Evolutionary conservation across 2,888 invertebrate genomes (phyloP), one percentile per base, ranked within the genome.

Genomic region (Lasioglossum marginatum): DNA sequence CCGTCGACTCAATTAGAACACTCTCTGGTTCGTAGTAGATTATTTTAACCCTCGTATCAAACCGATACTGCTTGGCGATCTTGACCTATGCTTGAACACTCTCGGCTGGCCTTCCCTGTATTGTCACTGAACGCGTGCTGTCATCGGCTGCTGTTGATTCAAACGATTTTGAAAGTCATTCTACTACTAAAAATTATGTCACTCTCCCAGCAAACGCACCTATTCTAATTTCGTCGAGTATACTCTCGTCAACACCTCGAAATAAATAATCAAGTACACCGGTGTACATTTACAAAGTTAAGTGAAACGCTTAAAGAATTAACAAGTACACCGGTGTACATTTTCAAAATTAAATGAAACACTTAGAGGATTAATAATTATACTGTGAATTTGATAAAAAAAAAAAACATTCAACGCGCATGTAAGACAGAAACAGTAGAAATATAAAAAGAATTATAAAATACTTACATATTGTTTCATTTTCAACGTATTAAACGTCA

Each of bases 1-100:
- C 5, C 27, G 60, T 75, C 31, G 34, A 4, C 19, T n/a, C 8
- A 77, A 81, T 75, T 77, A 52, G 37, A 66, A 52, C 4, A 31
- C 31, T 23, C 23, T 23, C 27, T 2, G 57, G n/a, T n/a, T 14
- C n/a, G 40, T 2, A n/a, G n/a, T 19, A 1, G 63, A 52, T 71
- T 63, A 5, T 31, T 43, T 19, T 68, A 68, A 68, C 68, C 37
- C 68, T 37, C 68, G 34, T 68, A 16, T 63, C 31, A 19, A 43
- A 23, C 68, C 23, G 68, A 34, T 37, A 37, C 4, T 6, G 31
- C 68, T 4, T 10, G 37, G 2, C 68, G 68, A 19, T 68, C 68
- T 68, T 68, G 68, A 68, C 68, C 68, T 68, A 23, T 68, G 63
- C 19, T 31, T 34, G 31, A 63, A 19, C 63, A 31, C 16, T 27